These are phyloP conservation scores for Exocentrus adspersus DNA, from an alignment of 2,888 invertebrate species.

Conservation along the genomic window DNA sequence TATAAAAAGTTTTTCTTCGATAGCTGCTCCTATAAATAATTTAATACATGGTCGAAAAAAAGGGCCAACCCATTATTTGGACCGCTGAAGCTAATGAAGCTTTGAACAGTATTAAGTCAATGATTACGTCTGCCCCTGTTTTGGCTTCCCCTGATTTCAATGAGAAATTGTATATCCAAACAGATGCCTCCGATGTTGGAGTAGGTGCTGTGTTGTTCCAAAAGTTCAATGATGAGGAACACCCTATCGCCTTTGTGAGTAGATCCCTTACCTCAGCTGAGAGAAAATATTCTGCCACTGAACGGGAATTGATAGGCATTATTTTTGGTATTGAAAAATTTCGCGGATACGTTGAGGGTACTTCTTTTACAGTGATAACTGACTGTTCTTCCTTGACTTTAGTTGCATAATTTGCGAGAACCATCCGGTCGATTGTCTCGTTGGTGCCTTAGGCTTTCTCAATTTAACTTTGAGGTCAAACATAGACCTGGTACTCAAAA, in stretches of 20 bases:
- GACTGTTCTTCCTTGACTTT: no score
- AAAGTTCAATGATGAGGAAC: conserved; percentile 27
- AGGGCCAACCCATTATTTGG: conserved; percentile 38
- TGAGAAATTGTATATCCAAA: conserved; percentile 30
- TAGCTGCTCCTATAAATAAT: conserved; percentile 32
- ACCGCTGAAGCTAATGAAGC: conserved; percentile 31
- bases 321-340: no score
- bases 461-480: no score
- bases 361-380: no score
- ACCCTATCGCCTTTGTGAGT: conserved; percentile 33
- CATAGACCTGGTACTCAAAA: no score
- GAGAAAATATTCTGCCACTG: no score
- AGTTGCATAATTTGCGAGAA: no score
- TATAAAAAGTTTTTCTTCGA: conserved; percentile 26
- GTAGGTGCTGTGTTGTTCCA: conserved; percentile 32
- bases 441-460: no score
- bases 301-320: no score
- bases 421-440: no score
- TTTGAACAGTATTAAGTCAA: conserved; percentile 34
- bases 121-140: conserved; percentile 33
- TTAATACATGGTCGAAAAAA: conserved; percentile 30
- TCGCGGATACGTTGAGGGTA: no score
- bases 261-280: conserved; percentile 32
- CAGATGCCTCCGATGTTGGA: conserved; percentile 41
- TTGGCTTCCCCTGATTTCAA: conserved; percentile 38